Percentiles rank a stretch among this genome's conserved stretches.
phyloP scores from a whole-genome alignment of 1,140 invertebrate genomes.

The Aphidius ervi region DNA sequence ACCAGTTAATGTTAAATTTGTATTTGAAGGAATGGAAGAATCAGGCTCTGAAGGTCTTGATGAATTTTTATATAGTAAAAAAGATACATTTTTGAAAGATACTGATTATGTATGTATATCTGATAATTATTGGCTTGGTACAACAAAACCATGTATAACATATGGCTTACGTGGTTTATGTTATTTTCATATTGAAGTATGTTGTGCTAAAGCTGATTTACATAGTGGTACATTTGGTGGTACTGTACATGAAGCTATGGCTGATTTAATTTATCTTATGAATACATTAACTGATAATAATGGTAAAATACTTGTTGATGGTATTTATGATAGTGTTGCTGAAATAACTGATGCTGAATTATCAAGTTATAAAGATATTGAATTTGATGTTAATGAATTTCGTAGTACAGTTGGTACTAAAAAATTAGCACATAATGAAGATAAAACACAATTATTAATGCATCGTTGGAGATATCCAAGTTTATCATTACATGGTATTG shows the following conservation, averaged over 20 bases:
- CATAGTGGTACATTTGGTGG: slow-evolving; percentile 96
- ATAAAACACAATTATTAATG: slow-evolving; percentile 79
- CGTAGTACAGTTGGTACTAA: slow-evolving; percentile 67
- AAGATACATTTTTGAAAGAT: slow-evolving; percentile 74
- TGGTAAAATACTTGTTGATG: slow-evolving; percentile 78
- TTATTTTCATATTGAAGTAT: slow-evolving; percentile 88
- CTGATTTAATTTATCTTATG: slow-evolving; percentile 81
- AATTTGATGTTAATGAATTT: slow-evolving; percentile 82
- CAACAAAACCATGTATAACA: slow-evolving; percentile 92
- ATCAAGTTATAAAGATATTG: slow-evolving; percentile 78
- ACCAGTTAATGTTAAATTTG: slow-evolving; percentile 94
- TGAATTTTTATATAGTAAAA: slow-evolving; percentile 71
- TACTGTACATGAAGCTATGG: slow-evolving; percentile 83
- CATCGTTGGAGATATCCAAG: slow-evolving; percentile 87
- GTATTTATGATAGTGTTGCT: slow-evolving; percentile 75
- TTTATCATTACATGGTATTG: slow-evolving; percentile 88
- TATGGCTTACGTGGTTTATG: slow-evolving; percentile 93
- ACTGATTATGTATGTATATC: slow-evolving; percentile 97
- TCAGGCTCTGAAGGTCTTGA: slow-evolving; percentile 93
- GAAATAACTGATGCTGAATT: slow-evolving; percentile 72
- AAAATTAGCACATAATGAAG: slow-evolving; percentile 69
- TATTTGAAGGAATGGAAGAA: slow-evolving; percentile 99
- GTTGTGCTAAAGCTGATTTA: slow-evolving; percentile 86
- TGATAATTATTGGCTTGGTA: slow-evolving; percentile 98
- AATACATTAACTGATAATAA: slow-evolving; percentile 78